Conservation (phyloP, 2,113 vertebrate species). For the Oceanodroma tethys region DNA sequence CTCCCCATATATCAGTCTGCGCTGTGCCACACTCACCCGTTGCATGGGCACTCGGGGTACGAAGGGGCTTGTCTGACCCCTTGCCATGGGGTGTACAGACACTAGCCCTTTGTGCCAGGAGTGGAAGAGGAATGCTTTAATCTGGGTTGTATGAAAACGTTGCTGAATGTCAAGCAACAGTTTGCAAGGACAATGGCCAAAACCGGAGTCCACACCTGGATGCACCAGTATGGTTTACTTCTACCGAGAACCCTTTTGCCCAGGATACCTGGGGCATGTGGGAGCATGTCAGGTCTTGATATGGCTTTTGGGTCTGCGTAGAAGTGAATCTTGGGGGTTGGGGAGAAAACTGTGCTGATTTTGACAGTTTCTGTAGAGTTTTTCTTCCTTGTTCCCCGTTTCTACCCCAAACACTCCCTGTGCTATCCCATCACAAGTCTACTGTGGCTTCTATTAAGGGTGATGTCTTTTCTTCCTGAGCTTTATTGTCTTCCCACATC, state of each 20-base stretch:
- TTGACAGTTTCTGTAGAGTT: neutral
- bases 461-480: neutral
- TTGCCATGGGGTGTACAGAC: neutral
- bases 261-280: neutral
- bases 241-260: neutral
- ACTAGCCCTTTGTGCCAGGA: neutral
- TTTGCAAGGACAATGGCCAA: neutral
- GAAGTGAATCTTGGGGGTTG: neutral
- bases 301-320: neutral
- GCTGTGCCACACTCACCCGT: accelerated
- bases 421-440: neutral
- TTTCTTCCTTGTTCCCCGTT: neutral
- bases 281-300: neutral
- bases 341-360: neutral
- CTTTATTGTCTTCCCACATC: neutral
- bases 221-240: neutral
- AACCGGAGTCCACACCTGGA: neutral
- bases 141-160: neutral
- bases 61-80: neutral
- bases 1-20: neutral
- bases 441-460: neutral
- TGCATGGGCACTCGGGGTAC: accelerated
- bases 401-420: neutral
- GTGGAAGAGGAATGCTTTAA: neutral
- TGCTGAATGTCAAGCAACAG: neutral